Evolutionary conservation across 1,140 invertebrate genomes (phyloP).

Genomic region (Plutomurus gul): DNA sequence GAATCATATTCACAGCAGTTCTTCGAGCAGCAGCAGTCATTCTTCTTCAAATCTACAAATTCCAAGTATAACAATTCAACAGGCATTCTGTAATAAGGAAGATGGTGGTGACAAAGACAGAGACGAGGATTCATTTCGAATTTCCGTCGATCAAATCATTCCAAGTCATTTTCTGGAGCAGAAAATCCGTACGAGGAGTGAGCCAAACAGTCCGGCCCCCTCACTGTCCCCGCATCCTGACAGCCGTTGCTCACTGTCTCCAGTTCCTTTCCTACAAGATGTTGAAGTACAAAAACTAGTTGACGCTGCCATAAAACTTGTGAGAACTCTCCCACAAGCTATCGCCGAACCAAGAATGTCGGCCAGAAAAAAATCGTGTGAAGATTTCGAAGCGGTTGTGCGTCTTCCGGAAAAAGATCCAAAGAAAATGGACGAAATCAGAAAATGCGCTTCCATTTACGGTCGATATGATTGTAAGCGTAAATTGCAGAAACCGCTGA

Average conservation of each 20-base stretch:
- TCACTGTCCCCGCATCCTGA: slow-evolving; percentile 35
- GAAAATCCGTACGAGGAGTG: slow-evolving; percentile 41
- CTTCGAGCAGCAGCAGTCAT: background rate
- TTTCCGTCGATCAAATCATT: slow-evolving; percentile 37
- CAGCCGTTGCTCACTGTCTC: slow-evolving; percentile 63
- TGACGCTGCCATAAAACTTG: slow-evolving; percentile 78
- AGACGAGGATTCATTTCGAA: background rate
- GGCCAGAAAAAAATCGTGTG: slow-evolving; percentile 89
- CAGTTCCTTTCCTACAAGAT: slow-evolving; percentile 77
- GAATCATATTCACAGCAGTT: background rate
- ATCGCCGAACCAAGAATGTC: slow-evolving; percentile 83
- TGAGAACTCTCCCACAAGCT: slow-evolving; percentile 78
- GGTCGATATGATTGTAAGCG: slow-evolving; percentile 94
- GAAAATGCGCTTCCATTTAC: slow-evolving; percentile 95
- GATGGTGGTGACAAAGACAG: background rate
- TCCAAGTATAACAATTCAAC: background rate
- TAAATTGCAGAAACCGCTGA: slow-evolving; percentile 92
- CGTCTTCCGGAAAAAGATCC: slow-evolving; percentile 85
- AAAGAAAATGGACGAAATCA: slow-evolving; percentile 86
- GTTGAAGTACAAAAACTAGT: slow-evolving; percentile 82
- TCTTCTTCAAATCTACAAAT: background rate
- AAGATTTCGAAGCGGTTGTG: slow-evolving; percentile 77
- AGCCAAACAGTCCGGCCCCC: slow-evolving; percentile 39
- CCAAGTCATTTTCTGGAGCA: slow-evolving; percentile 44
- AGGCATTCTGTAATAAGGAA: background rate